Base-by-base conservation (phyloP, 2,888 invertebrate genomes). In the Chymomyza fuscimana region DNA sequence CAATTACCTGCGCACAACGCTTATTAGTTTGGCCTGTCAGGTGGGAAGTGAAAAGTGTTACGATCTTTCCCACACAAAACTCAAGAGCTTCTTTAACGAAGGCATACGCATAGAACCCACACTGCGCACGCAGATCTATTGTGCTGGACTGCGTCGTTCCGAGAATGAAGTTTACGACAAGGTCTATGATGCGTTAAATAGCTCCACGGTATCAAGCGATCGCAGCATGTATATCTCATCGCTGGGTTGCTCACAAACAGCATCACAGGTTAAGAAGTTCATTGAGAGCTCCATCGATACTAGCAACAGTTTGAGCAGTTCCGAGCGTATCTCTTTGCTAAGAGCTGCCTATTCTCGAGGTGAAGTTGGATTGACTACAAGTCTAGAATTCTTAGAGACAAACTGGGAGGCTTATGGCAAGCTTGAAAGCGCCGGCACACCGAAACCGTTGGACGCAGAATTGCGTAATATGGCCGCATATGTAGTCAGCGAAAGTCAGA, bases 231-330 rank as follows among this genome's bases (percentile, higher is more conserved):
- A 95, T 0, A 91, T 95, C 40, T 91, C 91, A 1, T 93, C 94
- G 0, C 88, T 96, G 58, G 94, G 95, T 6, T 96, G 96, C 81
- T 93, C 94, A 3, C 91, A 92, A 7, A 92, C 94, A 63, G 84
- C 89, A 0, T 93, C 93, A 64, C 92, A 93, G 3, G 92, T 95
- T 12, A 80, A 87, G 46, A 92, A 92, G 92, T 95, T 90, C 89
- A 90, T 90, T 19, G 67, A 74, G 15, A 85, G 80, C 52, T 83
- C 88, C 5, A 83, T 88, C 16, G 67, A 76, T 25, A 5, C 6
- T 0, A 64, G 65, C 0, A 80, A 80, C 7, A 73, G 69, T 5
- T 65, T 87, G 58, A 76, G 77, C 6, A 59, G 58, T 0, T 77
- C 82, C 10, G 89, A 90, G 68, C 79, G 84, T 7, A 74, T 70